These are phyloP conservation scores for Nycticebus coucang DNA, from an alignment of 2,113 vertebrate genomes.

Conservation along the genomic window DNA sequence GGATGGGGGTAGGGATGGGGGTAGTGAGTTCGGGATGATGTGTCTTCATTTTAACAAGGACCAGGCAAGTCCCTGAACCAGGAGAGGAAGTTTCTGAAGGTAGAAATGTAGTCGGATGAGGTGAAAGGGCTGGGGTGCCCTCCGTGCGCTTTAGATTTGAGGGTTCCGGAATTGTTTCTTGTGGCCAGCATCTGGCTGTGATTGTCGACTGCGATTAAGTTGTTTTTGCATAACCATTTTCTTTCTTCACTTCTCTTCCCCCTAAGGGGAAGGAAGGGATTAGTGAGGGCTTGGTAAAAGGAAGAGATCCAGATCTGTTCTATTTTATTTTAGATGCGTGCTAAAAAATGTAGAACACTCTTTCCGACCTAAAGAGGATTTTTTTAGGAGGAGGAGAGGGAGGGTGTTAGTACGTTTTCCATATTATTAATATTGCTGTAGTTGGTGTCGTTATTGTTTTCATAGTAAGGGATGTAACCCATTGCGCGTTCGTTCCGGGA, in stretches of 20 bases:
- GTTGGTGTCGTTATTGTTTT: neutral
- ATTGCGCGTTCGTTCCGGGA: neutral
- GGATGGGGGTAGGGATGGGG: too few species aligned
- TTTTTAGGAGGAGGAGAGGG: neutral
- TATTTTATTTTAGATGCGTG: neutral
- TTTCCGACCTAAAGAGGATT: neutral
- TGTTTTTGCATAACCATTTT: constrained; percentile 59
- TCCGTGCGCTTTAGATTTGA: neutral
- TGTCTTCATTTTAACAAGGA: neutral
- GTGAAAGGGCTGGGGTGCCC: neutral
- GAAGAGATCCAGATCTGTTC: neutral
- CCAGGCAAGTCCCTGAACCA: neutral
- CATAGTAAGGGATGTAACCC: neutral
- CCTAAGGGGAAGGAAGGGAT: neutral
- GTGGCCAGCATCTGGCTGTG: neutral
- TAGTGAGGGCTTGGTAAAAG: neutral
- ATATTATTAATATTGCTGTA: neutral
- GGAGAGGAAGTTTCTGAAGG: constrained; percentile 63
- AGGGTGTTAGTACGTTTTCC: neutral
- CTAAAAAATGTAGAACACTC: constrained; percentile 49
- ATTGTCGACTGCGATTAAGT: neutral
- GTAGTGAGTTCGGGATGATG: neutral
- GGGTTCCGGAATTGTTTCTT: neutral
- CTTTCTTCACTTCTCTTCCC: neutral
- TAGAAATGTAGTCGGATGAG: neutral